A percentile compares a stretch with the other conserved stretches of the same genome.
Conservation (phyloP, 2,888 invertebrate genomes). For the Cancer borealis region DNA sequence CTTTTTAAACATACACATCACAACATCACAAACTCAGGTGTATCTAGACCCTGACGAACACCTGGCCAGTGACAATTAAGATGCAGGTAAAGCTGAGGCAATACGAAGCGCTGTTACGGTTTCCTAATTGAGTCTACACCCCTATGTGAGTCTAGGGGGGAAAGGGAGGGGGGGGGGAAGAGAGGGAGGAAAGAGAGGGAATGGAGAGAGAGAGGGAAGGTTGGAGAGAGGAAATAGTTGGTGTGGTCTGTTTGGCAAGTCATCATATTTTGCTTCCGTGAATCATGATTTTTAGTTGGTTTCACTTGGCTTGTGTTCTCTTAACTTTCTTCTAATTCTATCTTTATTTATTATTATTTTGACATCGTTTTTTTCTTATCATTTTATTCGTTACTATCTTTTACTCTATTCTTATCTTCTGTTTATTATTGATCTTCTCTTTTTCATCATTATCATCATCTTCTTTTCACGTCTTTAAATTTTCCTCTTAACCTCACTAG, state of each 20-base stretch:
- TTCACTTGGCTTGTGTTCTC: constrained; percentile 3
- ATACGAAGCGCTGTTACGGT: background rate
- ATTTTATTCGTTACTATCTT: too few relatives aligned
- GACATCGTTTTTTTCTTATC: background rate
- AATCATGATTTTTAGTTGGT: constrained; percentile 10
- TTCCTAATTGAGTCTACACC: background rate
- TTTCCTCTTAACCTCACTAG: background rate
- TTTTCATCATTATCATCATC: background rate
- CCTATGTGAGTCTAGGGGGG: background rate
- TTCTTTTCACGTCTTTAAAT: background rate
- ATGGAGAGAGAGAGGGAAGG: background rate
- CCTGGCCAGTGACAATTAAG: too few relatives aligned
- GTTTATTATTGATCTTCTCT: too few relatives aligned
- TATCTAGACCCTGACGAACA: too few relatives aligned
- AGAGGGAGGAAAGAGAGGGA: background rate
- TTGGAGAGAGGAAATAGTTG: constrained; percentile 1
- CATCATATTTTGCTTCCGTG: background rate
- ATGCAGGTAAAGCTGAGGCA: background rate
- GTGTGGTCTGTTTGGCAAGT: background rate
- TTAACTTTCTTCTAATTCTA: constrained; percentile 8
- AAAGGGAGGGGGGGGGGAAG: background rate
- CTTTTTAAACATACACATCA: too few relatives aligned
- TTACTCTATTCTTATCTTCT: too few relatives aligned
- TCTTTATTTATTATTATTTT: background rate
- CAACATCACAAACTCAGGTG: too few relatives aligned